Conservation (phyloP, 2,797 vertebrate genomes). For the Tokudaia muenninki region DNA sequence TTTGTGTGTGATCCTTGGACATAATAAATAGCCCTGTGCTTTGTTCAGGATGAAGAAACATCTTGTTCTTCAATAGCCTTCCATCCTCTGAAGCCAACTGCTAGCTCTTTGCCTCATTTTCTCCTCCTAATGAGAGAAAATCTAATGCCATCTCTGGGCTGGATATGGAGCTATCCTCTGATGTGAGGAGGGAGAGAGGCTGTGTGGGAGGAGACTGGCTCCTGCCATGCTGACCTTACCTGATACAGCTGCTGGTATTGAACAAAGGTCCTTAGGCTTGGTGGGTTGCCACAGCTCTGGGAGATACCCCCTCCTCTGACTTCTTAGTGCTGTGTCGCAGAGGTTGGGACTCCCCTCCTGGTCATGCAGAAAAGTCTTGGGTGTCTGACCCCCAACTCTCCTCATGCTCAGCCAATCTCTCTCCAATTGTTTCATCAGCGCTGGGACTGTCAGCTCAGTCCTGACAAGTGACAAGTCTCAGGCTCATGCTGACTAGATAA, state of each 20-base stretch:
- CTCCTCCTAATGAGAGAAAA: constrained; percentile 59
- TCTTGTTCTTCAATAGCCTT: neutral
- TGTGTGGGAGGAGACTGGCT: neutral
- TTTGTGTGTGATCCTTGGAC: neutral
- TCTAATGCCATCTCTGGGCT: constrained; percentile 62
- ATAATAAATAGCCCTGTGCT: neutral
- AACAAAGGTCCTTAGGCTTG: neutral
- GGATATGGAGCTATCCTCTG: constrained; percentile 45
- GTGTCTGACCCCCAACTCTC: constrained; percentile 91
- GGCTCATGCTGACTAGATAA: constrained; percentile 97
- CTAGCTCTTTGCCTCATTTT: constrained; percentile 59
- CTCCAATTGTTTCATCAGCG: constrained; percentile 94
- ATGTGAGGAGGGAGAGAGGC: neutral
- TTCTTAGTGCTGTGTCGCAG: constrained; percentile 78
- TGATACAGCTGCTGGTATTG: neutral
- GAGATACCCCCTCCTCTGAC: constrained; percentile 39
- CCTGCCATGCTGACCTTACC: neutral
- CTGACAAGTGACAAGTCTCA: constrained; percentile 96
- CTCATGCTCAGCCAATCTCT: constrained; percentile 87
- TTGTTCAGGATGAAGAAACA: neutral
- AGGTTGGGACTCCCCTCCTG: constrained; percentile 85
- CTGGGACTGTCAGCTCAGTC: constrained; percentile 90
- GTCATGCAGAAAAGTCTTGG: constrained; percentile 86
- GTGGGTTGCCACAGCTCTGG: neutral
- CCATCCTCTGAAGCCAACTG: constrained; percentile 13